These are phyloP conservation scores for Napeogenes inachia DNA, from an alignment of 2,888 invertebrate genomes.

Conservation along the genomic window DNA sequence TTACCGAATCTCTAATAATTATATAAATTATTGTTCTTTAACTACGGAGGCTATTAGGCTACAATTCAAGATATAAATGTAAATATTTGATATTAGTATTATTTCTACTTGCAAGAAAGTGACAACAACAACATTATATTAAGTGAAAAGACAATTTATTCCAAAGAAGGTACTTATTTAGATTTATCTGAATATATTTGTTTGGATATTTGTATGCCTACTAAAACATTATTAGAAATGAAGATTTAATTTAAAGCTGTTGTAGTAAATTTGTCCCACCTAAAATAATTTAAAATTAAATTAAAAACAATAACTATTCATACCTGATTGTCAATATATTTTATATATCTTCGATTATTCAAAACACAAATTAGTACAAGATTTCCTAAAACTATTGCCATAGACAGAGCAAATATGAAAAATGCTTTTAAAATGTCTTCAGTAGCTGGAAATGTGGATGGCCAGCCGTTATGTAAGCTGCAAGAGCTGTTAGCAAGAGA, in stretches of 20 bases:
- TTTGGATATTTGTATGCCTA: too few species aligned
- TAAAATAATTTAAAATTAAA: not conserved
- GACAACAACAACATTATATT: too few species aligned
- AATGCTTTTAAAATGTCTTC: slow-evolving; percentile 87
- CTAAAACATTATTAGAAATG: too few species aligned
- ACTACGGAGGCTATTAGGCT: too few species aligned
- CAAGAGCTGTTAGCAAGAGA: slow-evolving; percentile 90
- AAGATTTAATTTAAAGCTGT: too few species aligned
- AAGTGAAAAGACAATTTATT: too few species aligned
- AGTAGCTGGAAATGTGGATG: slow-evolving; percentile 80
- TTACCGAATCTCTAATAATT: too few species aligned
- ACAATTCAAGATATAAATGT: too few species aligned
- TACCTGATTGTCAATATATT: slow-evolving; percentile 93
- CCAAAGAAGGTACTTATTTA: not conserved
- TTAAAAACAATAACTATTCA: slow-evolving; percentile 11
- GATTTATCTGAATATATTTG: not conserved
- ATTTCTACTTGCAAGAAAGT: too few species aligned
- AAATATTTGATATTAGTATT: too few species aligned
- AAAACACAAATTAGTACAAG: slow-evolving; percentile 88
- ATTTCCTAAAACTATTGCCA: slow-evolving; percentile 88
- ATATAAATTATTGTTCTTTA: too few species aligned
- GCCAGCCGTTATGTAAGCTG: slow-evolving; percentile 83
- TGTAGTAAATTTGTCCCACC: too few species aligned
- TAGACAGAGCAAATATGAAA: slow-evolving; percentile 85
- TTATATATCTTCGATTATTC: slow-evolving; percentile 88